Evolutionary conservation across 2,797 vertebrate species (phyloP).

Genomic region (Halcyon smyrnensis): DNA sequence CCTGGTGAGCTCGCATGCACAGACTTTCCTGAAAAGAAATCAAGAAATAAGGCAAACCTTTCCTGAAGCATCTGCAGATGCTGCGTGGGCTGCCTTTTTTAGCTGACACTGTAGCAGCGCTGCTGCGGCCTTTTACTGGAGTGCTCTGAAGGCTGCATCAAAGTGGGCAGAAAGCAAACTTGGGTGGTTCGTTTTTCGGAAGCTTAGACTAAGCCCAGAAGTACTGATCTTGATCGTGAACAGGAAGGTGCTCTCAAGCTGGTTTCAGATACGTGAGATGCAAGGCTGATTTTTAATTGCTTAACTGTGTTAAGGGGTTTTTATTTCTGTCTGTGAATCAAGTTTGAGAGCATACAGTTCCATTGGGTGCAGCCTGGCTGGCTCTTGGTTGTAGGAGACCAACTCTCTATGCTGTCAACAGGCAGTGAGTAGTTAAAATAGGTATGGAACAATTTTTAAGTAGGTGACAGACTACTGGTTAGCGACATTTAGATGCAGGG

Average conservation of each 20-base stretch:
- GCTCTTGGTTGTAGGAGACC: background rate
- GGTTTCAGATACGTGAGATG: background rate
- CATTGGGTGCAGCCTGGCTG: background rate
- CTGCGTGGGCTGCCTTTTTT: conserved; percentile 29
- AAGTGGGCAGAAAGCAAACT: conserved; percentile 1
- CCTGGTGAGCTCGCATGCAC: background rate
- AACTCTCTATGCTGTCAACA: background rate
- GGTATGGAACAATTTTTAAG: background rate
- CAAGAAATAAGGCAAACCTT: conserved; percentile 4
- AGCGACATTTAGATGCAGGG: background rate
- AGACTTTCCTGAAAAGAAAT: conserved; percentile 53
- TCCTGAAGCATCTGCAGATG: conserved; percentile 47
- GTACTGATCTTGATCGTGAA: background rate
- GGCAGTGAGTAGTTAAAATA: background rate
- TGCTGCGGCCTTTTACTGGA: conserved; percentile 27
- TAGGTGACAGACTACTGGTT: background rate
- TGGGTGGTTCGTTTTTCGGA: rapidly evolving
- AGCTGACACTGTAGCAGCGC: conserved; percentile 5
- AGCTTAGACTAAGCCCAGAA: background rate
- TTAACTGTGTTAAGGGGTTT: background rate
- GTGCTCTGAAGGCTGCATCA: conserved; percentile 1
- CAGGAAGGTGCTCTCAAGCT: background rate
- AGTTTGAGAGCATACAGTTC: background rate
- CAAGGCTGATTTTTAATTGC: background rate
- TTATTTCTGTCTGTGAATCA: background rate